Base-by-base conservation (phyloP, 2,113 vertebrate genomes). In the Triplophysa siluroides region DNA sequence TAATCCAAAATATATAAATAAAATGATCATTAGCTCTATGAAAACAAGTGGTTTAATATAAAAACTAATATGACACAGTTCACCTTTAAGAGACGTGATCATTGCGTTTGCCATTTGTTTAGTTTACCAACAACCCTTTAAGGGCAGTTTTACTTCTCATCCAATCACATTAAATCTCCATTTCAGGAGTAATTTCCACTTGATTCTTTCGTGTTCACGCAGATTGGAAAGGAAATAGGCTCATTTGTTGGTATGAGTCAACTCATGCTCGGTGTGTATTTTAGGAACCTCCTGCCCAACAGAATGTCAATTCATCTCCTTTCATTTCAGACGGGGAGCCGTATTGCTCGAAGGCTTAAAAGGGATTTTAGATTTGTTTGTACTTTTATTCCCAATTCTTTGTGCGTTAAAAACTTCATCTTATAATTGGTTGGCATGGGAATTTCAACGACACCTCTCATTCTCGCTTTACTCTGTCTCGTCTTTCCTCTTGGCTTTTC, bases 191-290 rank as follows among this genome's bases (percentile, higher is more conserved):
- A 69, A 85, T 81, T 82, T 79, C 13, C 33, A 83, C 78, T 29
- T 54, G 47, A 2, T 50, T 84, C 21, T 79, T 66, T 84, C 64
- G 5, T 86, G 86, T 43, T 83, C 56, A 70, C 75, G 26, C 60
- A 88, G 81, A 88, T 79, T 83, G 60, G 41, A 45, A 80, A 83
- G 23, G 82, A 88, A 87, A 81, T 70, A 76, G 56, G n/a, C 41
- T 47, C 8, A 78, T 58, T 82, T 77, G 83, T 0, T 29, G 19
- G 62, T 65, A 76, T 45, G 16, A 87, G 79, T 83, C 29, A 87
- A 69, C 74, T 85, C 3, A 58, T 1, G 78, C 3, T 81, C 19
- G 41, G 10, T 65, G 66, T 21, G 52, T 74, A 29, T 77, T 80
- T 64, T 45, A 41, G 8, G 60, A 78, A 73, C n/a, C 47, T 62